These are phyloP conservation scores for Grallaria varia DNA, from an alignment of 2,113 vertebrate genomes.

Conservation along the genomic window DNA sequence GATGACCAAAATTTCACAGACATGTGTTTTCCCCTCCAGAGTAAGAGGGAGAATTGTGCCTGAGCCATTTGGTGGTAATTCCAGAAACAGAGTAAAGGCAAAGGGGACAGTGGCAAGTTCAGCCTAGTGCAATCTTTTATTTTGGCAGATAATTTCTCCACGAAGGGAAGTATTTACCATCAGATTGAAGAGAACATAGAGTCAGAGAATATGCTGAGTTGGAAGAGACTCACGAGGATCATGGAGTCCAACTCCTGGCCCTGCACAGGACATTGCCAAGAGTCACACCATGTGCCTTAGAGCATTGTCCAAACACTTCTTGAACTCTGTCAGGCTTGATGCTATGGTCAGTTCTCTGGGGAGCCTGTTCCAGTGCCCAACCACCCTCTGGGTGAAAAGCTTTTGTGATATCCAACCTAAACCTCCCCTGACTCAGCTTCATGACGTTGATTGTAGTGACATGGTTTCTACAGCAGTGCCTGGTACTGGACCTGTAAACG, in stretches of 20 bases:
- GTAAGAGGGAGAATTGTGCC: neutral
- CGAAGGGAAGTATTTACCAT: neutral
- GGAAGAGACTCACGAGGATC: neutral
- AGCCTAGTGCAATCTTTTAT: neutral
- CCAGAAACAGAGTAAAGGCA: neutral
- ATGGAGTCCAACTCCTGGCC: neutral
- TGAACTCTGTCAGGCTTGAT: neutral
- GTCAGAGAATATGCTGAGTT: neutral
- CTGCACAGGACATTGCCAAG: neutral
- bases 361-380: neutral
- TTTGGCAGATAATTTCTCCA: neutral
- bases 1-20: neutral
- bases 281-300: neutral
- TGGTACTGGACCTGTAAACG: neutral
- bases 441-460: neutral
- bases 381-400: neutral
- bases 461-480: neutral
- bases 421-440: neutral
- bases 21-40: neutral
- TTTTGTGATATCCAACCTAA: accelerated
- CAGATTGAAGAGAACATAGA: neutral
- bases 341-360: neutral
- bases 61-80: neutral
- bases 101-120: neutral
- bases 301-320: neutral